These are phyloP conservation scores for Lamellibrachia luymesi DNA, from an alignment of 1,140 invertebrate genomes.

Conservation along the genomic window DNA sequence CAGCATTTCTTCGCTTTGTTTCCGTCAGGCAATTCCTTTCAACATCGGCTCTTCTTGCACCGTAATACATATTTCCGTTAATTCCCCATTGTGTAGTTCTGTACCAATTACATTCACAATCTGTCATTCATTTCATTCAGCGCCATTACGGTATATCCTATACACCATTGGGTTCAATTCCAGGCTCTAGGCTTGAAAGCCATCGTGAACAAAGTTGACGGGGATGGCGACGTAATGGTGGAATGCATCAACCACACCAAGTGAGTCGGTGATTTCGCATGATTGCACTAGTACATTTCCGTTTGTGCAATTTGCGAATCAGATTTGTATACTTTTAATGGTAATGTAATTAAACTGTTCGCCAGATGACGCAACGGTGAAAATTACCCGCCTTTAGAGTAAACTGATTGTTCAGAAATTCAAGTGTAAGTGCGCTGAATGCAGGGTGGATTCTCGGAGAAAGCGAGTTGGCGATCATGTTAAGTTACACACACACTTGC, in stretches of 20 bases:
- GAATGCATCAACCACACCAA: not conserved
- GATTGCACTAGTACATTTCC: not conserved
- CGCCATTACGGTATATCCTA: not conserved
- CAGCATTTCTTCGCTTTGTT: no score
- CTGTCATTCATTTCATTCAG: not conserved
- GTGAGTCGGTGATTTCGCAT: not conserved
- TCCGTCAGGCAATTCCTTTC: no score
- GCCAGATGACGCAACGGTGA: not conserved
- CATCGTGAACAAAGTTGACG: conserved; percentile 13
- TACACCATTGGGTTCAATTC: not conserved
- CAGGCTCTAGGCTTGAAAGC: not conserved
- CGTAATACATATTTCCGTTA: no score
- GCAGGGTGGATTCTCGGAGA: not conserved
- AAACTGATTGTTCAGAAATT: not conserved
- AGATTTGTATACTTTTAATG: no score
- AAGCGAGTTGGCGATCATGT: not conserved
- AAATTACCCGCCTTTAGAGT: not conserved
- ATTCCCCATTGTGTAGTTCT: no score
- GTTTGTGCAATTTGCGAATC: not conserved
- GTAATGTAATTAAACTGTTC: not conserved
- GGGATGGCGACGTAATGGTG: conserved; percentile 3
- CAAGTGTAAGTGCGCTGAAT: not conserved
- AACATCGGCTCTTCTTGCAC: no score
- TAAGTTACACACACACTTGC: not conserved
- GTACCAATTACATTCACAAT: not conserved